A percentile compares a stretch with the other conserved stretches of the same genome.
phyloP scores from a whole-genome alignment of 1,140 invertebrate genomes.

The Heliconius nattereri region DNA sequence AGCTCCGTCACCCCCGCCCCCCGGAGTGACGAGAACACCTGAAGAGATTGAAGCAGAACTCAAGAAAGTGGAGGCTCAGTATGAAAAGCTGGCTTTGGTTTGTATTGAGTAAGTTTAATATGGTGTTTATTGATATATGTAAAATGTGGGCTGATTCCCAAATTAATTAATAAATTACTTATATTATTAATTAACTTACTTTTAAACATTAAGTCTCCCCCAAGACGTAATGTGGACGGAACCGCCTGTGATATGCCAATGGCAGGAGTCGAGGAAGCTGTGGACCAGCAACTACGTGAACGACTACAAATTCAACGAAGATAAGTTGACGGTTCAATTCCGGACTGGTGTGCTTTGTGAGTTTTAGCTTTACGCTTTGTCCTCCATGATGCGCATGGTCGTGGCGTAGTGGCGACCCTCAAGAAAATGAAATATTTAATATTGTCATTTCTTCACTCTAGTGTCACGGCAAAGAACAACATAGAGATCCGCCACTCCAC shows the following conservation, averaged over 20 bases:
- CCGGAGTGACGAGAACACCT: slow-evolving; percentile 85
- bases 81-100: slow-evolving; percentile 87
- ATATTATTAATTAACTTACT: too few relatives aligned
- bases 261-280: slow-evolving; percentile 82
- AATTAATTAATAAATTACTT: too few relatives aligned
- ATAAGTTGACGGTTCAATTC: slow-evolving; percentile 88
- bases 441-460: too few relatives aligned
- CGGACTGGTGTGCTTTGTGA: slow-evolving; percentile 86
- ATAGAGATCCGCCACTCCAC: too few relatives aligned
- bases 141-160: not conserved
- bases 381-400: too few relatives aligned
- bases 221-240: slow-evolving; percentile 91
- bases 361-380: not conserved
- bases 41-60: slow-evolving; percentile 91
- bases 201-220: slow-evolving; percentile 82
- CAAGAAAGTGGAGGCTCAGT: slow-evolving; percentile 86
- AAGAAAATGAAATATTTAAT: too few relatives aligned
- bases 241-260: slow-evolving; percentile 89
- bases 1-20: slow-evolving; percentile 84
- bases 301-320: slow-evolving; percentile 92
- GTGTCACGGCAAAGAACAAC: too few relatives aligned
- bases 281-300: slow-evolving; percentile 91
- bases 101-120: slow-evolving; percentile 84
- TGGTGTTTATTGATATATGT: not conserved
- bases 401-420: too few relatives aligned